Percentiles rank a stretch among this genome's conserved stretches.
phyloP scores from a whole-genome alignment of 2,113 vertebrate species.

The Numenius arquata region DNA sequence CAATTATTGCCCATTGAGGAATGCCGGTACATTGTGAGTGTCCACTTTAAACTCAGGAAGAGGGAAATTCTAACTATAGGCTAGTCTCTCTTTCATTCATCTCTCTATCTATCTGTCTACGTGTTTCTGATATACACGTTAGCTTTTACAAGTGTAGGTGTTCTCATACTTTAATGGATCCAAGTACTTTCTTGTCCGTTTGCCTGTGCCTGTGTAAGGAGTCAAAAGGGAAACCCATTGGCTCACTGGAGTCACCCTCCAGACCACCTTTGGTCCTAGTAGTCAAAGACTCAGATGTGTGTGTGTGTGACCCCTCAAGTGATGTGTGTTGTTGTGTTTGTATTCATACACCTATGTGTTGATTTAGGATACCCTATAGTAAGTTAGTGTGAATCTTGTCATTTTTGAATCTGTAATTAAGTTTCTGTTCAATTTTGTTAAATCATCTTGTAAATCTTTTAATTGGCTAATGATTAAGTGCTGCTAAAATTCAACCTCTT shows the following conservation, averaged over 20 bases:
- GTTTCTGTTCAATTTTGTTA: not conserved
- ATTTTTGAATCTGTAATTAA: not conserved
- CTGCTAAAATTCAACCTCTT: not conserved
- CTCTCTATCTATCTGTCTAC: not conserved
- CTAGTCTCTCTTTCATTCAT: not conserved
- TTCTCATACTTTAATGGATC: not conserved
- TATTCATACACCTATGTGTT: not conserved
- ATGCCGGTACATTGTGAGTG: not conserved
- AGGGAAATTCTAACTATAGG: not conserved
- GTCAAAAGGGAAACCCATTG: not conserved
- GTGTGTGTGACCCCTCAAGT: not conserved
- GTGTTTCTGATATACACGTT: not conserved
- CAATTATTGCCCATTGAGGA: not conserved
- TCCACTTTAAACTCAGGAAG: not conserved
- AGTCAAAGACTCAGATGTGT: not conserved
- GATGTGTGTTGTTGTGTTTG: not conserved
- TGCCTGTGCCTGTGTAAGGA: not conserved
- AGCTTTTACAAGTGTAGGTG: not conserved
- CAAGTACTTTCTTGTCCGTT: not conserved
- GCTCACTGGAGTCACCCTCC: not conserved
- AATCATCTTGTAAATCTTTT: not conserved
- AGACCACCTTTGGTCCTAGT: not conserved
- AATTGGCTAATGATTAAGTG: not conserved
- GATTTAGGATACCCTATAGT: not conserved
- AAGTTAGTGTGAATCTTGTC: not conserved